Conservation (phyloP, 2,888 invertebrate species). For the Coelopa pilipes region DNA sequence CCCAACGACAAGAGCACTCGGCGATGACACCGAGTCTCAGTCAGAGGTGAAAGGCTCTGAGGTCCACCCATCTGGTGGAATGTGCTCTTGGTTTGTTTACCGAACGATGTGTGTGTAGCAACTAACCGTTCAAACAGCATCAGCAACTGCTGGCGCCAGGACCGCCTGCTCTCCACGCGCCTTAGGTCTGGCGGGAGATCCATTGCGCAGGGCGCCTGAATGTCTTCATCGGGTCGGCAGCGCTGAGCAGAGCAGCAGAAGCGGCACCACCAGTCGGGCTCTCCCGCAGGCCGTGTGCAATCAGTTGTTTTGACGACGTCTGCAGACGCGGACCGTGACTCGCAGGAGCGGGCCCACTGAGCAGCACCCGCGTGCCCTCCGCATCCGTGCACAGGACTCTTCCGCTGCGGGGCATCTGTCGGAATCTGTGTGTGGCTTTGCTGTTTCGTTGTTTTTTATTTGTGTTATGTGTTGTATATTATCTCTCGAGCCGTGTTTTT, state of each 20-base stretch:
- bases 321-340: constrained; percentile 33
- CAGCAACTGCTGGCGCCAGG: too few relatives aligned
- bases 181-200: background rate
- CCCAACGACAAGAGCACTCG: too few relatives aligned
- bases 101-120: too few relatives aligned
- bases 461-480: too few relatives aligned
- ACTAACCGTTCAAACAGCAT: too few relatives aligned
- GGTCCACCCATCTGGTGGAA: too few relatives aligned
- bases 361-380: background rate
- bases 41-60: too few relatives aligned
- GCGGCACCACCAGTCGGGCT: background rate
- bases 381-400: constrained; percentile 8
- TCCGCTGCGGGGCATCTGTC: constrained; percentile 7
- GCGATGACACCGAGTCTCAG: too few relatives aligned
- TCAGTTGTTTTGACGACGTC: constrained; percentile 39
- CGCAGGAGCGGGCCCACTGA: constrained; percentile 6
- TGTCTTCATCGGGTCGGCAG: background rate
- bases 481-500: too few relatives aligned
- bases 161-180: too few relatives aligned
- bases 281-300: background rate
- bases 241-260: background rate
- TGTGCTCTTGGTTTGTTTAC: too few relatives aligned
- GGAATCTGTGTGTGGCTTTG: background rate
- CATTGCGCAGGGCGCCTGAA: constrained; percentile 19
- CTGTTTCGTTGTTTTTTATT: too few relatives aligned